phyloP scores from a whole-genome alignment of 2,888 invertebrate species.

The Osedax frankpressi region DNA sequence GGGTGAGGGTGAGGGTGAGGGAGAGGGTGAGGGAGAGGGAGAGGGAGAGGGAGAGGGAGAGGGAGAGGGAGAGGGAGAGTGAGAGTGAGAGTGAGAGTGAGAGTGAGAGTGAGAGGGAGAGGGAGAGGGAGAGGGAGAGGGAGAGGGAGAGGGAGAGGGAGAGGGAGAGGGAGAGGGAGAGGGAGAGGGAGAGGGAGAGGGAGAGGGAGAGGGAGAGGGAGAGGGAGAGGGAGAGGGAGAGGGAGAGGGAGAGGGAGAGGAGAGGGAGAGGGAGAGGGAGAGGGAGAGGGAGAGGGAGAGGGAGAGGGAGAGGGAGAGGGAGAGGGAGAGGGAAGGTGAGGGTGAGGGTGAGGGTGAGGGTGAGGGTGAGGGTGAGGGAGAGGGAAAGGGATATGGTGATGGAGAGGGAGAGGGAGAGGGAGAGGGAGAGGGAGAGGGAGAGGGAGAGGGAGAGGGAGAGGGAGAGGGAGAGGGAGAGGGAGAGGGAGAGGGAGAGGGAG shows the following conservation, averaged over 20 bases:
- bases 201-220: too few species aligned
- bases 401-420: not conserved
- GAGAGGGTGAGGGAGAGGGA: not conserved
- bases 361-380: too few species aligned
- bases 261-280: too few species aligned
- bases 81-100: not conserved
- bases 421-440: too few species aligned
- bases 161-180: not conserved
- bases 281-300: not conserved
- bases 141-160: not conserved
- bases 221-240: too few species aligned
- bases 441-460: too few species aligned
- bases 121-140: not conserved
- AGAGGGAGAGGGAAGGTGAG: too few species aligned
- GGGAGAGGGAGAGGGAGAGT: constrained; percentile 1
- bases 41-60: constrained; percentile 2
- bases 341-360: too few species aligned
- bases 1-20: not conserved
- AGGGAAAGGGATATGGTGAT: too few species aligned
- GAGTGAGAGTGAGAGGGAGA: not conserved
- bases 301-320: not conserved
- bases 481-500: not conserved
- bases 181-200: not conserved
- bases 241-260: too few species aligned
- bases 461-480: too few species aligned